Percentiles rank a stretch among this genome's conserved stretches.
Evolutionary conservation across 2,888 invertebrate species (phyloP).

Genomic region (Crossocerus cetratus): DNA sequence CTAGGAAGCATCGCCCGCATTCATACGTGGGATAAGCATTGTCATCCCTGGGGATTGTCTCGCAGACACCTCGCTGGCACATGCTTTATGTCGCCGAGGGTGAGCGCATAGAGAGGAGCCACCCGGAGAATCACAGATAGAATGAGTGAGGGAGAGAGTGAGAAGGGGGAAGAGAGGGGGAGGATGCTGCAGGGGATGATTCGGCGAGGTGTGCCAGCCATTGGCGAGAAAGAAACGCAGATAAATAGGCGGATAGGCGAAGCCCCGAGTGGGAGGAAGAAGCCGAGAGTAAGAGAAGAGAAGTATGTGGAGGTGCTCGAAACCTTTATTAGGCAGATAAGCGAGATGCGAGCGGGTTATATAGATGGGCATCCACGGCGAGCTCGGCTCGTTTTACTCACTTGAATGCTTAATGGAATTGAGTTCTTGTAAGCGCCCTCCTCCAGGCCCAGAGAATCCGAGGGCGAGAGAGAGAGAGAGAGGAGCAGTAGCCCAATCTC

Average conservation of each 20-base stretch:
- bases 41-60: conserved; percentile 70
- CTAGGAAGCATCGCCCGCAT: conserved; percentile 63
- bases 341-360: conserved; percentile 69
- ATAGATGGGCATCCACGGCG: conserved; percentile 66
- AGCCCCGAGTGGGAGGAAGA: conserved; percentile 7
- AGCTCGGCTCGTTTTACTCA: conserved; percentile 70
- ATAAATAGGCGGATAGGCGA: conserved; percentile 16
- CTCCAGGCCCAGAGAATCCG: not conserved
- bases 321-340: conserved; percentile 72
- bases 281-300: conserved; percentile 37
- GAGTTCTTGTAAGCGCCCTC: conserved; percentile 68
- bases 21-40: conserved; percentile 69
- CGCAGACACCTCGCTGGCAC: conserved; percentile 68
- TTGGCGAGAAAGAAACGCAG: not conserved
- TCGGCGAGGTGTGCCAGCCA: conserved; percentile 13
- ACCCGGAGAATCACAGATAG: conserved; percentile 9
- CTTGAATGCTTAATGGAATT: conserved; percentile 73
- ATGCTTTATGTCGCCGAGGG: conserved; percentile 63
- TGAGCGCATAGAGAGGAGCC: too few species aligned
- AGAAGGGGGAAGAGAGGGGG: conserved; percentile 8
- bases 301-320: too few species aligned
- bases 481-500: conserved; percentile 35
- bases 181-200: conserved; percentile 35
- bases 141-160: too few species aligned
- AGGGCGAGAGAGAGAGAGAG: too few species aligned